Evolutionary conservation across 2,113 vertebrate species (phyloP).

Genomic region (Campylomormyrus numenius): DNA sequence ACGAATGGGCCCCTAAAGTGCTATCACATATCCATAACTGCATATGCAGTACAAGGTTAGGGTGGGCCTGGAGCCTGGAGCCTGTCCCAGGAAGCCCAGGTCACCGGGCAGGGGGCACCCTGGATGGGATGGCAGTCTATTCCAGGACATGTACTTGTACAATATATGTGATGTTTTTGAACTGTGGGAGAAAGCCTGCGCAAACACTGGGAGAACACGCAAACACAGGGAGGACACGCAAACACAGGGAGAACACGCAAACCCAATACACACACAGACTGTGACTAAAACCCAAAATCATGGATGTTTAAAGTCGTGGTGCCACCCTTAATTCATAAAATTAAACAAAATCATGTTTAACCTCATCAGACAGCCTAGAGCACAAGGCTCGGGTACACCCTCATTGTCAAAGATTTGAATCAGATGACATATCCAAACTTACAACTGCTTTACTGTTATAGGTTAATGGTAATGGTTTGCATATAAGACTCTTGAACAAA

Average conservation of each 20-base stretch:
- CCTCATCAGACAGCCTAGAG: background rate
- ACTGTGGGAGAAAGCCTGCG: background rate
- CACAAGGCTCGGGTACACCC: background rate
- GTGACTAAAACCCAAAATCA: background rate
- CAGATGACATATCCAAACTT: background rate
- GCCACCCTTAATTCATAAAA: background rate
- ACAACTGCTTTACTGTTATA: background rate
- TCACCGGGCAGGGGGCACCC: background rate
- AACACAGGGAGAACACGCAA: background rate
- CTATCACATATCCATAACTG: background rate
- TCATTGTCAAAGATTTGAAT: background rate
- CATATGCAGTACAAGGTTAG: background rate
- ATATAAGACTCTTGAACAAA: slow-evolving; percentile 48
- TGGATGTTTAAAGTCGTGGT: background rate
- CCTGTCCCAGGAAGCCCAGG: background rate
- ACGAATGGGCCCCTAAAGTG: slow-evolving; percentile 9
- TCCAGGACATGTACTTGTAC: background rate
- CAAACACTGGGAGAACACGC: background rate
- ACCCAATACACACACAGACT: background rate
- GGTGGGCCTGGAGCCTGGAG: background rate
- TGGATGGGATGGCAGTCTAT: background rate
- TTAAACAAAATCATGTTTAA: background rate
- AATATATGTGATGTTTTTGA: background rate
- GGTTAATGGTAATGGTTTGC: slow-evolving; percentile 23
- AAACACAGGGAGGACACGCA: too few relatives aligned